Conservation (phyloP, 1,140 invertebrate species). For the Ostrea denselamellosa region DNA sequence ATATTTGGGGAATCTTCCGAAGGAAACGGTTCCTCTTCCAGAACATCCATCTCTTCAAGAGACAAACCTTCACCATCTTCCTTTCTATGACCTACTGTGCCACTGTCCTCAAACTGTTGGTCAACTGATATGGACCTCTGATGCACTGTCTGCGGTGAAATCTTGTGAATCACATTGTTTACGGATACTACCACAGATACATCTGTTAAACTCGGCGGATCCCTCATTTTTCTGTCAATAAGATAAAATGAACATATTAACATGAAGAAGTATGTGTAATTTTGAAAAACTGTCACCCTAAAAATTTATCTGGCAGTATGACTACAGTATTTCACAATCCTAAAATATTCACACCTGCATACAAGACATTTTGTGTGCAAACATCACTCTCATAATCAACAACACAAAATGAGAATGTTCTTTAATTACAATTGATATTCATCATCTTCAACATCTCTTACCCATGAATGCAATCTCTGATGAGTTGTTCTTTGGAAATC, state of each 20-base stretch:
- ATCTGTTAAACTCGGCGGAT: neutral
- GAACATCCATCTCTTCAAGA: neutral
- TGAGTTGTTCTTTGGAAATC: constrained; percentile 38
- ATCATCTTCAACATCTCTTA: neutral
- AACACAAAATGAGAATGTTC: too few species aligned
- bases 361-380: too few species aligned
- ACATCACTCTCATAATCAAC: too few species aligned
- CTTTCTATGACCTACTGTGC: neutral
- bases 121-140: neutral
- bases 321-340: too few species aligned
- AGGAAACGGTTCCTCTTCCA: neutral
- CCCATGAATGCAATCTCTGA: constrained; percentile 39
- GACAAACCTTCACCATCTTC: neutral
- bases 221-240: neutral
- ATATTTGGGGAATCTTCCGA: neutral
- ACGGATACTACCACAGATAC: neutral
- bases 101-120: neutral
- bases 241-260: neutral
- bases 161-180: constrained; percentile 36
- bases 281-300: too few species aligned
- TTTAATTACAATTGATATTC: too few species aligned
- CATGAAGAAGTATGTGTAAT: too few species aligned
- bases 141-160: neutral
- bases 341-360: too few species aligned
- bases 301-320: too few species aligned